Evolutionary conservation across 1,140 invertebrate genomes (phyloP), one percentile per base, ranked within the genome.

Genomic region (Dreissena polymorpha): DNA sequence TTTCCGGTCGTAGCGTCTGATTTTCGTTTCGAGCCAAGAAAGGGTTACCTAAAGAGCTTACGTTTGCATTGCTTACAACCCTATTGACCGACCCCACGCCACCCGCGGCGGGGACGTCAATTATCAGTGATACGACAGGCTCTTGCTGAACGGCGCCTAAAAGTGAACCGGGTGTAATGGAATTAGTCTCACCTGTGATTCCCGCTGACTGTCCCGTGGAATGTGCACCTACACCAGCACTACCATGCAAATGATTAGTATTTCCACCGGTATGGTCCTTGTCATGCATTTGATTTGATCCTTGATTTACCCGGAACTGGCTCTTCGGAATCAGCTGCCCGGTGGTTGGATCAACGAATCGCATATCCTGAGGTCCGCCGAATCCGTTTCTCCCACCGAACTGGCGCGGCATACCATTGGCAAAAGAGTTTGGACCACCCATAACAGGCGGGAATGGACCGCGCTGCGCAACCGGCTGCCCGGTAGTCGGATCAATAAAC

Each of bases 161-260:
- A 39, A 39, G 39, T 39, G 39, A 39, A 39, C 39, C 39, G 8
- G 39, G 8, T 39, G 39, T 39, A 5, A 39, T 39, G 2, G 39
- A 39, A 39, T 39, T 39, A 39, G 39, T 70, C 60, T 72, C 70
- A 81, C 78, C 78, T 81, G 69, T 49, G 51, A 81, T 72, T 23
- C 69, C 55, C 27, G 12, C 51, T 16, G 29, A 25, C 21, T 0
- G 23, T 14, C 21, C 72, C 3, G 16, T 25, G 18, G 16, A 2
- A 2, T 18, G 21, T 18, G 12, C 64, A 55, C 39, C 75, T 27
- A 29, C 39, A 68, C 64, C 16, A 68, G 39, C 55, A 53, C 12
- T 27, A 27, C 12, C 75, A 68, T 75, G 53, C 73, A 13, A 0
- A 39, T 29, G 68, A 50, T 70, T 49, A 70, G 68, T 70, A 70